These are phyloP conservation scores for Embiotoca jacksoni DNA, from an alignment of 2,113 vertebrate species.

Conservation along the genomic window DNA sequence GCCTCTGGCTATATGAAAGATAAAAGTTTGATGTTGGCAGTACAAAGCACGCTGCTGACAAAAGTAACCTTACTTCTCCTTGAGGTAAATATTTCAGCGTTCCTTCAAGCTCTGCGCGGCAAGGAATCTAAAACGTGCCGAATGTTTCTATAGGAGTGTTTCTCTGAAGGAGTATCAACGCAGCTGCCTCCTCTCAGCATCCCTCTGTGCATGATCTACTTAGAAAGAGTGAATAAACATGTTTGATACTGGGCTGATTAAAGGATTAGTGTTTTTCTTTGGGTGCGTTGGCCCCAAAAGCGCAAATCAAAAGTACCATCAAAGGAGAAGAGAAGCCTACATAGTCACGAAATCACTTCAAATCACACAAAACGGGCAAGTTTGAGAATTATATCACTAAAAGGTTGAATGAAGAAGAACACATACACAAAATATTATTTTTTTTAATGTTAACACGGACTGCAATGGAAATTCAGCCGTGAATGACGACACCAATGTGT, in stretches of 20 bases:
- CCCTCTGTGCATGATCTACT: background rate
- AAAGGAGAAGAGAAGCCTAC: background rate
- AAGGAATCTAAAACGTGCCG: conserved; percentile 1
- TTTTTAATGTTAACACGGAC: too few species aligned
- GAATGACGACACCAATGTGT: too few species aligned
- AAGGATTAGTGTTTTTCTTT: background rate
- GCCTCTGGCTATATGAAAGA: conserved; percentile 50
- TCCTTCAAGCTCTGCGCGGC: background rate
- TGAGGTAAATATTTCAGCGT: conserved; percentile 56
- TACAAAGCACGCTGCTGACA: conserved; percentile 36
- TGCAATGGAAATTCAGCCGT: too few species aligned
- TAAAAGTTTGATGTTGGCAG: conserved; percentile 47
- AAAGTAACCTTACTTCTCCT: conserved; percentile 51
- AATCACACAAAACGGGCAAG: background rate
- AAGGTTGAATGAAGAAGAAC: too few species aligned
- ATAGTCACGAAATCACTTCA: background rate
- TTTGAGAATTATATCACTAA: background rate
- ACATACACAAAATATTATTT: too few species aligned
- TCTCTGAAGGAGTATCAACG: conserved; percentile 6
- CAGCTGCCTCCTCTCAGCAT: background rate
- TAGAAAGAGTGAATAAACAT: background rate
- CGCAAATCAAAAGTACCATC: background rate
- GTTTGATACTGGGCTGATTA: background rate
- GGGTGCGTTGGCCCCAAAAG: background rate
- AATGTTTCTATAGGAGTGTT: conserved; percentile 15